Percentiles rank a stretch among this genome's conserved stretches.
These are phyloP conservation scores for Sitophilus oryzae DNA, from an alignment of 1,140 invertebrate genomes.

Conservation along the genomic window DNA sequence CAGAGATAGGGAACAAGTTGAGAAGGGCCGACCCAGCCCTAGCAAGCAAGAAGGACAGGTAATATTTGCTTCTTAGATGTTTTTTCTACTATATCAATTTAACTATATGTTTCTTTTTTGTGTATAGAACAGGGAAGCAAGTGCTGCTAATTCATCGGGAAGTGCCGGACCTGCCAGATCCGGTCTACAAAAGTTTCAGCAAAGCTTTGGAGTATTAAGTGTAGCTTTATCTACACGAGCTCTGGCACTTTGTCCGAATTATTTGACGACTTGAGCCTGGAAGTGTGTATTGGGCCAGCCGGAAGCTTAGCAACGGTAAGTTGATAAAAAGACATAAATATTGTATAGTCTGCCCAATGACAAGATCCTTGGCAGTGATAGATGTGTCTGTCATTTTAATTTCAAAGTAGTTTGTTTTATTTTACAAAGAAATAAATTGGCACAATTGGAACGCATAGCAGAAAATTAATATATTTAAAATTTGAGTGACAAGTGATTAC, in stretches of 20 bases:
- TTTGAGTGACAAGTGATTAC: too few species aligned
- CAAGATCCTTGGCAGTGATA: too few species aligned
- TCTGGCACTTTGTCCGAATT: conserved; percentile 59
- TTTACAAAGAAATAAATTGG: too few species aligned
- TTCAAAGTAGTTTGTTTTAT: too few species aligned
- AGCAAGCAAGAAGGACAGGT: conserved; percentile 48
- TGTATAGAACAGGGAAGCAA: conserved; percentile 48
- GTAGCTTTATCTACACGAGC: conserved; percentile 73
- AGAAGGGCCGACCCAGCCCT: conserved; percentile 57
- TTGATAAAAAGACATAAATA: too few species aligned
- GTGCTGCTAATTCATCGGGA: conserved; percentile 22
- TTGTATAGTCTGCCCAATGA: too few species aligned
- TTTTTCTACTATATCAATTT: neutral
- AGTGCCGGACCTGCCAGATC: conserved; percentile 35
- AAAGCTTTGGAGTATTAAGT: conserved; percentile 75
- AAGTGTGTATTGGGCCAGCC: conserved; percentile 40
- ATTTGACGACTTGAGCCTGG: conserved; percentile 63
- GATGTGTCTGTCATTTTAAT: too few species aligned
- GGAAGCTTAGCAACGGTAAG: conserved; percentile 31
- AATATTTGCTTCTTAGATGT: neutral
- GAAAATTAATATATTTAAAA: too few species aligned
- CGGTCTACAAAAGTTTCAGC: conserved; percentile 50
- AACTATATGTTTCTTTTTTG: neutral
- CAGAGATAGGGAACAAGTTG: conserved; percentile 42
- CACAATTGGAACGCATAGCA: too few species aligned